phyloP scores from a whole-genome alignment of 2,797 vertebrate species.

The Enteromius thamalakanensis region DNA sequence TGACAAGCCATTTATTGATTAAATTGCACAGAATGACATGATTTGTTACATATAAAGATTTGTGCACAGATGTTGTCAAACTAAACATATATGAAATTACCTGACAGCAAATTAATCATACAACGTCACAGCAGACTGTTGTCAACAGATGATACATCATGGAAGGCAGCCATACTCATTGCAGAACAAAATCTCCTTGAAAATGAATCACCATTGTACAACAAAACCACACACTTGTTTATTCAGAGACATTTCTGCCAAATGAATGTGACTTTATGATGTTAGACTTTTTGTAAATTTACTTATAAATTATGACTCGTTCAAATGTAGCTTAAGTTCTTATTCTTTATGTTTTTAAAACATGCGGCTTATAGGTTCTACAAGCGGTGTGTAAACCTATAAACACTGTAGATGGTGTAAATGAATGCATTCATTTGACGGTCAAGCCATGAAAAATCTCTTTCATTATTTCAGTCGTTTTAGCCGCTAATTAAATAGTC shows the following conservation, averaged over 20 bases:
- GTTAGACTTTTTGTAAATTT: not conserved
- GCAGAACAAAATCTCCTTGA: constrained; percentile 61
- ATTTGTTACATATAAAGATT: not conserved
- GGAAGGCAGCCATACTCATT: constrained; percentile 55
- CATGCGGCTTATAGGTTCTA: not conserved
- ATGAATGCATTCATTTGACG: constrained; percentile 6
- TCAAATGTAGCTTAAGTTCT: not conserved
- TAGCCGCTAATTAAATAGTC: constrained; percentile 72
- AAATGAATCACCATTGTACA: constrained; percentile 68
- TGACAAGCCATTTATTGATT: not conserved
- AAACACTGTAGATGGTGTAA: not conserved
- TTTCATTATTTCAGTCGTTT: constrained; percentile 65
- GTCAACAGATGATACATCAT: constrained; percentile 61
- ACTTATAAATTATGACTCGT: not conserved
- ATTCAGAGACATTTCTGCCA: constrained; percentile 45
- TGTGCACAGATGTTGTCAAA: not conserved
- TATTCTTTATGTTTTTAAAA: not conserved
- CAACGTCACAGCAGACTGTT: constrained; percentile 29
- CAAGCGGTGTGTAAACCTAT: not conserved
- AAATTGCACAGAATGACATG: not conserved
- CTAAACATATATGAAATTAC: constrained; percentile 1
- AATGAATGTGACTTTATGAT: constrained; percentile 15
- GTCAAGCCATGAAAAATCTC: constrained; percentile 59
- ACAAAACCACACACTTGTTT: constrained; percentile 53
- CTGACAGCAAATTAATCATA: not conserved